Base-by-base conservation (phyloP, 2,888 invertebrate genomes). In the Pharmacophagus antenor region DNA sequence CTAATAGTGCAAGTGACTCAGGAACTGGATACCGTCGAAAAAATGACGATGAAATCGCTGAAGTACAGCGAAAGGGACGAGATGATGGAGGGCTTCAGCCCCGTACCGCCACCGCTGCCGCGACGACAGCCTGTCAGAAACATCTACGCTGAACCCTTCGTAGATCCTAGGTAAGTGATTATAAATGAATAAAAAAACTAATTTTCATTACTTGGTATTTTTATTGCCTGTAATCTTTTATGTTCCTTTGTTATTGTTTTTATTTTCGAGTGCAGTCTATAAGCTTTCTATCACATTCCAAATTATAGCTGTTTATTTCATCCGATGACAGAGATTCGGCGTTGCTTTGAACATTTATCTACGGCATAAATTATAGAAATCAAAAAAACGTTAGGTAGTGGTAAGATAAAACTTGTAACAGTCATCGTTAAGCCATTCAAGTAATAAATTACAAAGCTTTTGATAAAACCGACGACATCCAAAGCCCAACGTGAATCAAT, bases 71-170 rank as follows among this genome's bases (percentile, higher is more conserved):
- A 90, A 78, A 81, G 91, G 79, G 91, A 90, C 67, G 91, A 91
- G 59, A 90, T 88, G 85, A 90, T 91, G 90, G 91, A 90, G 70
- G 90, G 89, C 46, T 90, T 90, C 79, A 90, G 91, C 71, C 91
- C 92, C 55, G 92, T 93, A 65, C 92, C 93, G 68, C 93, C 93
- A 67, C 93, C 93, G 64, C 91, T 93, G 68, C 90, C 93, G 65
- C 92, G 93, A 63, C 88, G 93, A 65, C 92, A 93, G 77, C 91
- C 91, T 52, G 92, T 93, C 72, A 85, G 93, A 77, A 93, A 93
- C 81, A 93, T 93, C 82, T 93, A 93, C 73, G 93, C 93, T 44
- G 93, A 93, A 75, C 93, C 93, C 71, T 93, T 93, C 85, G 91
- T 92, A 68, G 93, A 93, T 76, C 91, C 89, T 78, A 90, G 91